Evolutionary conservation across 2,888 invertebrate species (phyloP), one percentile per base, ranked within the genome.

Genomic region (Drosophila diplacantha): DNA sequence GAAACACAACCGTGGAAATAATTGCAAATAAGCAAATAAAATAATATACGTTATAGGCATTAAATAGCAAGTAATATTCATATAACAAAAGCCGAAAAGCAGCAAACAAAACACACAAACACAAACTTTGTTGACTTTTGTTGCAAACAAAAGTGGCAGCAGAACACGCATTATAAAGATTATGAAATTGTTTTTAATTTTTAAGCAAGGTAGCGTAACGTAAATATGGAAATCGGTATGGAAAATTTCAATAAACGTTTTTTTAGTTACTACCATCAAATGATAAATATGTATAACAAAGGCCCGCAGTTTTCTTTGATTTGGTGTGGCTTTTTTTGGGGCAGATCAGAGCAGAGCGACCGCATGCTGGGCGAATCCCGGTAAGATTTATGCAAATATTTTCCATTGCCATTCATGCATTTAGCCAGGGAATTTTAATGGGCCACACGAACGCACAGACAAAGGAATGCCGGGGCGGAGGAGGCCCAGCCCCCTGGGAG

Each of bases 371-470:
- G 50, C 41, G 59, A 56, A 49, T 32, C 56, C 52, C 41, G 51
- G 53, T 56, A 70, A 79, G 78, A 79, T 79, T 82, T 84, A 79
- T 79, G 78, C 83, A 79, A 79, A 79, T 79, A 77, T 84, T 79
- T 81, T 61, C 60, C 75, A 70, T 72, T 67, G 81, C 69, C 61
- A 81, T 69, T 78, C 75, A 67, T 81, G 78, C 81, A 75, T 81
- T 78, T 81, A 55, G 70, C 62, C 69, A 44, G 55, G 60, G 71
- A 61, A 83, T 84, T 71, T 83, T 74, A 82, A 82, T 83, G 81
- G 81, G 49, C 83, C 58, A 37, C 63, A 52, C 60, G 50, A 50
- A 63, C 64, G 69, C 57, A 58, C 60, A 58, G 38, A 69, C 68
- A 70, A 63, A 34, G 59, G 55, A 44, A 56, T 38, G 18, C 20